A percentile compares a stretch with the other conserved stretches of the same genome.
phyloP scores from a whole-genome alignment of 2,797 vertebrate species.

The Protosalanx chinensis region DNA sequence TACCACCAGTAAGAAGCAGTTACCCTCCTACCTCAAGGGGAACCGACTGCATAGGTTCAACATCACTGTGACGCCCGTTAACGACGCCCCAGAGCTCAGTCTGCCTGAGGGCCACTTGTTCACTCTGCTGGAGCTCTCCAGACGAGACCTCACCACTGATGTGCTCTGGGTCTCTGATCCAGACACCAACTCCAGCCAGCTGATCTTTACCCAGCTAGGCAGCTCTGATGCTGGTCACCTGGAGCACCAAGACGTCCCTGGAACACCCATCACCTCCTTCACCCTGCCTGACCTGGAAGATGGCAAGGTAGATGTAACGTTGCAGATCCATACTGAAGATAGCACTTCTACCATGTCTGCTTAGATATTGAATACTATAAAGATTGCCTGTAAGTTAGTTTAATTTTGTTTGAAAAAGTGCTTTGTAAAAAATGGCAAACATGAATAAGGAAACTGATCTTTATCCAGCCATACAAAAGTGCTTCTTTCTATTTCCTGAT shows the following conservation, averaged over 20 bases:
- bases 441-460: too few relatives aligned
- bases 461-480: too few relatives aligned
- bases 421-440: too few relatives aligned
- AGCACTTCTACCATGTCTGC: too few relatives aligned
- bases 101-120: slow-evolving; percentile 82
- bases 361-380: too few relatives aligned
- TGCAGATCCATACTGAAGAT: neutral
- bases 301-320: slow-evolving; percentile 49
- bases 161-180: slow-evolving; percentile 76
- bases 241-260: slow-evolving; percentile 74
- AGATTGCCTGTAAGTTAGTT: too few relatives aligned
- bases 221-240: slow-evolving; percentile 79
- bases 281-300: slow-evolving; percentile 75
- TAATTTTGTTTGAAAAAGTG: too few relatives aligned
- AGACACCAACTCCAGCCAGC: slow-evolving; percentile 73
- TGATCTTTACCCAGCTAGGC: slow-evolving; percentile 80
- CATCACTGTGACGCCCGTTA: slow-evolving; percentile 79
- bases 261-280: slow-evolving; percentile 75
- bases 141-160: slow-evolving; percentile 72
- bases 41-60: slow-evolving; percentile 73
- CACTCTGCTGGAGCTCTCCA: slow-evolving; percentile 78
- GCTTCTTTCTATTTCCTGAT: too few relatives aligned
- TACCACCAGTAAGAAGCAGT: slow-evolving; percentile 68
- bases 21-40: slow-evolving; percentile 68
- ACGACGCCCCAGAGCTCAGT: slow-evolving; percentile 81